Evolutionary conservation across 35 echinoderm and acorn worm genomes (phyloP).

Genomic region (Stichopus chloronotus): DNA sequence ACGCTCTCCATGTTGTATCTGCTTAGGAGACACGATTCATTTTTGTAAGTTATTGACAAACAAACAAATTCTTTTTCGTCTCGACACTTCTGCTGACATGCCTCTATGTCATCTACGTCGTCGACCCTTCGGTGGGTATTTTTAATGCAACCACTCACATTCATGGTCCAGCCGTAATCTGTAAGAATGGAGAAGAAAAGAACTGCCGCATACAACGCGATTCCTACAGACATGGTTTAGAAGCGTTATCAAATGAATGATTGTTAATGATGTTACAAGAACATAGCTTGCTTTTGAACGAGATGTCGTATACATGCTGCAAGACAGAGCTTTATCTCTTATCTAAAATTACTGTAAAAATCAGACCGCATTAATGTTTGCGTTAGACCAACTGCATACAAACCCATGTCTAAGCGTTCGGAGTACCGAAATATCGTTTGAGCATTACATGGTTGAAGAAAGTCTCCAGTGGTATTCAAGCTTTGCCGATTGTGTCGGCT

Average conservation of each 20-base stretch:
- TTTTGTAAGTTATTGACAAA: neutral
- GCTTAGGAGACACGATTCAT: neutral
- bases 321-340: no score
- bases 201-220: no score
- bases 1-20: conserved; percentile 6
- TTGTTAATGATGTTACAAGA: no score
- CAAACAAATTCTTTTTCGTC: conserved; percentile 21
- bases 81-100: neutral
- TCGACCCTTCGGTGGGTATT: neutral
- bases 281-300: no score
- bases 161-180: neutral
- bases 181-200: no score
- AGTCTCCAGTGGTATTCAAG: neutral
- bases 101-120: neutral
- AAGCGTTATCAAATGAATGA: no score
- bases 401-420: neutral
- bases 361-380: no score
- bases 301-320: no score
- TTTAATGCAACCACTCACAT: neutral
- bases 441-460: neutral
- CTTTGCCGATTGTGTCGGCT: neutral
- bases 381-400: neutral
- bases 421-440: neutral
- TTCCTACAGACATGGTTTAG: no score
- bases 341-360: no score